Evolutionary conservation across 2,797 vertebrate genomes (phyloP), one percentile per base, ranked within the genome.

Genomic region (Amblyopsis hoosieri): DNA sequence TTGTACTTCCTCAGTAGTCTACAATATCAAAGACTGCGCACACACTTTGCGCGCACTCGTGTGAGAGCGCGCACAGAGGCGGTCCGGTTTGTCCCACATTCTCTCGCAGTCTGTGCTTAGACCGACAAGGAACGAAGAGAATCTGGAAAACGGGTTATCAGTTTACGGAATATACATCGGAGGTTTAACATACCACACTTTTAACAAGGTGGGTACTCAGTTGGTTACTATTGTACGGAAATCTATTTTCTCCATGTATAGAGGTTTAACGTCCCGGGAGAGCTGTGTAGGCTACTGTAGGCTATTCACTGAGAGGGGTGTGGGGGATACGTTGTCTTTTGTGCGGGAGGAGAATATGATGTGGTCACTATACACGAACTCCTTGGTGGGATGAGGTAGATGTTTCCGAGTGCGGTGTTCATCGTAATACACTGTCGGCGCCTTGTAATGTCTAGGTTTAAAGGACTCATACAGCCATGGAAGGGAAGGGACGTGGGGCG

Each of bases 301-400:
- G 23, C 23, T 23, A 54, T 74, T 53, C 17, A 56, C 60, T 8
- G 66, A 68, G 61, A 71, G 67, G 72, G 80, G 76, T 79, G 76
- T 76, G 77, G 72, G 80, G 72, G 57, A 67, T 76, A 72, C 64
- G 66, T 75, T 72, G 87, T 76, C 87, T 88, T 83, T 89, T 90
- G 89, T 90, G 86, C 82, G 55, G 78, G 82, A 76, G 69, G 68
- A 8, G 76, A 67, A 81, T 64, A 47, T 61, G 71, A 69, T 62
- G 69, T 60, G 80, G 76, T 74, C 74, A 78, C 48, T 5, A 17
- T 23, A 23, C 23, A 23, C 4, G 33, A 70, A 60, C 66, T 61
- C 57, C 48, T 23, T 14, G n/a, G 9, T 52, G 2, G 65, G 52
- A 5, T 4, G 14, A 23, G 23, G 19, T 60, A 6, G 0, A 5